These are phyloP conservation scores for Chroicocephalus ridibundus DNA, from an alignment of 2,113 vertebrate genomes.

Conservation along the genomic window DNA sequence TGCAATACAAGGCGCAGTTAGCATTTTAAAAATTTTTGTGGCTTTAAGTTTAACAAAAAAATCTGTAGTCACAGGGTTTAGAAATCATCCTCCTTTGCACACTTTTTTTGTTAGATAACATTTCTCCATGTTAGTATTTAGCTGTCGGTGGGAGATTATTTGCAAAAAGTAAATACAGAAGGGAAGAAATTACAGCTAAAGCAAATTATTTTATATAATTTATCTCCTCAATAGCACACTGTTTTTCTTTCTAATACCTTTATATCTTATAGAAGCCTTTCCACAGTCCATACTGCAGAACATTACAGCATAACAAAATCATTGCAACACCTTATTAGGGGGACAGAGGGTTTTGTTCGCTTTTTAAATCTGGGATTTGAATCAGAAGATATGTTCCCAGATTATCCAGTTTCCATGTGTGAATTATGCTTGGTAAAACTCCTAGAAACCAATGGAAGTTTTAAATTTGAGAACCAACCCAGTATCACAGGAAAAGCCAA, in stretches of 20 bases:
- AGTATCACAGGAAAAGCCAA: background rate
- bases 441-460: background rate
- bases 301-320: background rate
- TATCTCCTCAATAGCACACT: background rate
- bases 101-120: background rate
- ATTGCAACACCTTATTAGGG: background rate
- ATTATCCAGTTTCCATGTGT: background rate
- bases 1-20: background rate
- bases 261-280: background rate
- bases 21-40: background rate
- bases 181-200: background rate
- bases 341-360: accelerated
- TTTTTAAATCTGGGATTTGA: background rate
- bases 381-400: background rate
- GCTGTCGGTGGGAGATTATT: background rate
- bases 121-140: background rate
- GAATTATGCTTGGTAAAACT: background rate
- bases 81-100: background rate
- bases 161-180: background rate
- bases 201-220: background rate
- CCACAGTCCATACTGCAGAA: background rate
- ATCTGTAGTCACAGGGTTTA: background rate
- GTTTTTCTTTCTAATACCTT: background rate
- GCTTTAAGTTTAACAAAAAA: background rate
- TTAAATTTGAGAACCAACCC: background rate